Conservation (phyloP, 1,140 invertebrate species). For the Ridgeia piscesae region DNA sequence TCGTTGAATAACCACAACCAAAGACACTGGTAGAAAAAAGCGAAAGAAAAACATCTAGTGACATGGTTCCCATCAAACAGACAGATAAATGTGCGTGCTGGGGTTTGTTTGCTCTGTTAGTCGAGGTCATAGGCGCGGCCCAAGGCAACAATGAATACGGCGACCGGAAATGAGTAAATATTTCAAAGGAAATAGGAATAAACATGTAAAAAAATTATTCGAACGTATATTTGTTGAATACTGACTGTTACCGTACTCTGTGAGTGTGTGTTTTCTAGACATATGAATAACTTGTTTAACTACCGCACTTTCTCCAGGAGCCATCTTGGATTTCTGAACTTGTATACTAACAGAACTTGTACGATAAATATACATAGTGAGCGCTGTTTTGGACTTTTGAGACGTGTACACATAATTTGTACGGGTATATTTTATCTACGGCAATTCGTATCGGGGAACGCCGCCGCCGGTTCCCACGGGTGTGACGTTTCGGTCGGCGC, state of each 20-base stretch:
- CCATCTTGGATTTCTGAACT: background rate
- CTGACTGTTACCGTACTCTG: background rate
- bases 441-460: background rate
- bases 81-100: background rate
- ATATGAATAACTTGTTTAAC: too few species aligned
- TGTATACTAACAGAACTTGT: too few species aligned
- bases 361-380: too few species aligned
- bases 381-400: background rate
- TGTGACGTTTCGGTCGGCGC: background rate
- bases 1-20: background rate
- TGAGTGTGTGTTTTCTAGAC: background rate
- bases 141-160: background rate
- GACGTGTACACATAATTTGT: background rate
- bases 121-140: too few species aligned
- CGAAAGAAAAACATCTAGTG: background rate
- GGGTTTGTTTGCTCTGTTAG: background rate
- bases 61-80: background rate
- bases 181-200: background rate
- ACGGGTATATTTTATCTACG: background rate
- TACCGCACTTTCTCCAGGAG: too few species aligned
- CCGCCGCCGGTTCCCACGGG: background rate
- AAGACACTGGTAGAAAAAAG: background rate
- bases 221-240: background rate
- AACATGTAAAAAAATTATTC: background rate
- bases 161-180: background rate